Conservation (phyloP, 2,797 vertebrate species). For the Dermochelys coriacea region DNA sequence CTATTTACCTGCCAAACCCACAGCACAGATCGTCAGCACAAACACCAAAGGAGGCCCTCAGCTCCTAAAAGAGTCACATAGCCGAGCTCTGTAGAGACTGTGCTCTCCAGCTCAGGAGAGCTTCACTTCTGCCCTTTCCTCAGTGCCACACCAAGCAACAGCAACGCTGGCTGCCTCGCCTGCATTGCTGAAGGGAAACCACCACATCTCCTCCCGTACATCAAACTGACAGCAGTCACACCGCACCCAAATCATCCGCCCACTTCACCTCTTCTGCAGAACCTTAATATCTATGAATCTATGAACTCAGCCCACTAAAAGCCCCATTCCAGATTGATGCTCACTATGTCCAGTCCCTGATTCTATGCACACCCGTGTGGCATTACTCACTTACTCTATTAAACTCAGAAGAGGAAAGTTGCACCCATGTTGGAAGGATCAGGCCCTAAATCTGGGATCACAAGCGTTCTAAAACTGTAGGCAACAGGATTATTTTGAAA, state of each 20-base stretch:
- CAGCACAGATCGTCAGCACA: not conserved
- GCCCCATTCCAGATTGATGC: not conserved
- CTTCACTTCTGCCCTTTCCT: not conserved
- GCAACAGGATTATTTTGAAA: slow-evolving; percentile 16
- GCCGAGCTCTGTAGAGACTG: not conserved
- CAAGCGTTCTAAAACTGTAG: slow-evolving; percentile 51
- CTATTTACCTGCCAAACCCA: not conserved
- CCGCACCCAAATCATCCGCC: not conserved
- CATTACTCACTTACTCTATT: rapidly evolving
- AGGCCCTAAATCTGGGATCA: not conserved
- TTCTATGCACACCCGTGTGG: rapidly evolving
- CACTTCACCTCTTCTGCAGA: not conserved
- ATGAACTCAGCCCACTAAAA: not conserved
- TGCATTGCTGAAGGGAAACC: not conserved
- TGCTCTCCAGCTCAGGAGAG: not conserved
- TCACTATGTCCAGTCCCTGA: too few species aligned
- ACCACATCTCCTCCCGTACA: not conserved
- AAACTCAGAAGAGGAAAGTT: not conserved
- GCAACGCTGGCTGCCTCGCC: not conserved
- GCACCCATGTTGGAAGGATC: not conserved
- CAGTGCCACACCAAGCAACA: not conserved
- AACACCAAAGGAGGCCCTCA: not conserved
- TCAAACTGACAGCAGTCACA: not conserved
- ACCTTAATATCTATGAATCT: too few species aligned
- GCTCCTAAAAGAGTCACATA: not conserved